A percentile compares a stretch with the other conserved stretches of the same genome.
Conservation (phyloP, 2,888 invertebrate species). For the Polylopha cassiicola region DNA sequence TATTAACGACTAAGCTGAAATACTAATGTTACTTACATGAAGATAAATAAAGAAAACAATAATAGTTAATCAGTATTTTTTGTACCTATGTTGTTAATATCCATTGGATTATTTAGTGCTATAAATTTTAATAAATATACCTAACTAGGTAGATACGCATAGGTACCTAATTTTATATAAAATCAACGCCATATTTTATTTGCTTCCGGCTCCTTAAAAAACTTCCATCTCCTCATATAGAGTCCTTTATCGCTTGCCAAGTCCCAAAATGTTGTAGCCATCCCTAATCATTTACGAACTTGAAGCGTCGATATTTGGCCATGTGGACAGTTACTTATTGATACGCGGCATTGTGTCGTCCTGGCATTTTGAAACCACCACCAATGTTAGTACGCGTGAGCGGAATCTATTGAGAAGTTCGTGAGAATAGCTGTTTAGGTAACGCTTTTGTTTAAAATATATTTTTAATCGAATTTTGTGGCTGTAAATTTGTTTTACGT, state of each 20-base stretch:
- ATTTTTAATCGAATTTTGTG: too few relatives aligned
- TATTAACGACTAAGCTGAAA: too few relatives aligned
- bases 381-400: conserved; percentile 44
- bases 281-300: conserved; percentile 37
- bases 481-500: too few relatives aligned
- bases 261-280: conserved; percentile 35
- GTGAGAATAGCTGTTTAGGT: conserved; percentile 59
- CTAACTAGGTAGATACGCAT: too few relatives aligned
- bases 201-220: conserved; percentile 1
- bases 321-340: conserved; percentile 67
- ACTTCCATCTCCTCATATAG: conserved; percentile 15
- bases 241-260: conserved; percentile 19
- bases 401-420: conserved; percentile 51
- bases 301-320: conserved; percentile 56
- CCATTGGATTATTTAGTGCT: too few relatives aligned
- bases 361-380: conserved; percentile 54
- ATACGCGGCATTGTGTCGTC: conserved; percentile 67
- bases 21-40: too few relatives aligned
- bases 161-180: background rate
- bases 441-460: too few relatives aligned
- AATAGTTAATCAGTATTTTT: too few relatives aligned
- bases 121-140: too few relatives aligned
- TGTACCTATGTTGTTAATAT: too few relatives aligned
- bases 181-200: conserved; percentile 1
- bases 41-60: too few relatives aligned